These are phyloP conservation scores for Isoperla grammatica DNA, from an alignment of 2,888 invertebrate species.

Conservation along the genomic window DNA sequence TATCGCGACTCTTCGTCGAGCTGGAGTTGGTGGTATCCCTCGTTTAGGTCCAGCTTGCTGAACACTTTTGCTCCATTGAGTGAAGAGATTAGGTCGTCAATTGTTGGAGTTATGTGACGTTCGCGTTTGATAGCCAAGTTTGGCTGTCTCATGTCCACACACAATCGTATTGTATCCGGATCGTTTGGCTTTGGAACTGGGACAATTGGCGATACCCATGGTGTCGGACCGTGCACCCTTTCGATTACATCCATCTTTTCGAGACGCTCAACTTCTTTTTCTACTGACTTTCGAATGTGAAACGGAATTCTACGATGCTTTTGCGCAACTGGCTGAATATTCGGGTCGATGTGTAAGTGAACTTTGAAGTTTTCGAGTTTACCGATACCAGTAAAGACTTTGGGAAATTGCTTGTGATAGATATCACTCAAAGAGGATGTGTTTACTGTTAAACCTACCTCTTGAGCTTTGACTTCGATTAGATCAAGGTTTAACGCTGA, in stretches of 20 bases:
- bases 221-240: background rate
- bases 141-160: conserved; percentile 1
- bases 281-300: background rate
- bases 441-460: background rate
- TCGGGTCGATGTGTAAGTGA: background rate
- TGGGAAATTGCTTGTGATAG: too few relatives aligned
- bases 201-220: background rate
- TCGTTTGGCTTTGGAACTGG: conserved; percentile 2
- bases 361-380: background rate
- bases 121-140: background rate
- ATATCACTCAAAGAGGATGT: background rate
- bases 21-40: conserved; percentile 5
- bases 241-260: background rate
- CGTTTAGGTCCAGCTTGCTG: conserved; percentile 1
- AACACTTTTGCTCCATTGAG: conserved; percentile 1
- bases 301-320: background rate
- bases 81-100: background rate
- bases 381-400: background rate
- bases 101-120: background rate
- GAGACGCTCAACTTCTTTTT: background rate
- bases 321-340: background rate
- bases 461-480: background rate
- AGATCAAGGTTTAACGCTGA: background rate
- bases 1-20: background rate
- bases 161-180: background rate